Evolutionary conservation across 2,797 vertebrate species (phyloP), one percentile per base, ranked within the genome.

Genomic region (Arctocebus calabarensis): DNA sequence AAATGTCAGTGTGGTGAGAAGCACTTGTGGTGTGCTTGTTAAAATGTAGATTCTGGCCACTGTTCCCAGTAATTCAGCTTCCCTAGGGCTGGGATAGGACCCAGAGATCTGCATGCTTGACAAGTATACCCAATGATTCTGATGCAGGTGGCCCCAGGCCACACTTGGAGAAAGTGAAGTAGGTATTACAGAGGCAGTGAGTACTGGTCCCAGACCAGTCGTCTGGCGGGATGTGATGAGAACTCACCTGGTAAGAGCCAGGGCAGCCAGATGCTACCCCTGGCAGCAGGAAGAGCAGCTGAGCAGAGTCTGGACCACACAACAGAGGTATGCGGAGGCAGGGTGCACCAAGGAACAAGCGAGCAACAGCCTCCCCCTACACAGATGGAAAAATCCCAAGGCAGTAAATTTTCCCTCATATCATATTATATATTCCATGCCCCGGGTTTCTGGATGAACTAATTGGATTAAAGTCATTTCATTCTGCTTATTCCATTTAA

Each of bases 401-500:
- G 55, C 86, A 64, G 57, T 96, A 68, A 57, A 94, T 84, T 57
- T 92, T 32, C 43, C 34, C 64, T 79, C 1, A 6, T 57, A 88
- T 96, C 88, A 71, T 93, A 93, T 96, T 95, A 93, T 92, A 40
- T 96, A 92, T 95, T 94, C 82, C 83, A 9, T 74, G 83, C 62
- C 62, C 90, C 70, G 57, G 70, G 87, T 95, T 97, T 88, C 93
- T 96, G 52, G 68, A 77, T 57, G 61, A 81, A 75, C 94, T 97
- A 95, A 96, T 84, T 96, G 82, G 96, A 96, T 97, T 95, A 95
- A 94, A 96, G 88, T 78, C 74, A 88, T 97, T 96, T 96, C 88
- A 90, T 93, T 96, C 94, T 97, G 87, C 68, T 91, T 95, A 79
- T 93, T 88, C 82, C 94, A 86, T 94, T 94, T 93, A 96, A 95